These are phyloP conservation scores for Erebia epiphron DNA, from an alignment of 2,888 invertebrate species.

Conservation along the genomic window DNA sequence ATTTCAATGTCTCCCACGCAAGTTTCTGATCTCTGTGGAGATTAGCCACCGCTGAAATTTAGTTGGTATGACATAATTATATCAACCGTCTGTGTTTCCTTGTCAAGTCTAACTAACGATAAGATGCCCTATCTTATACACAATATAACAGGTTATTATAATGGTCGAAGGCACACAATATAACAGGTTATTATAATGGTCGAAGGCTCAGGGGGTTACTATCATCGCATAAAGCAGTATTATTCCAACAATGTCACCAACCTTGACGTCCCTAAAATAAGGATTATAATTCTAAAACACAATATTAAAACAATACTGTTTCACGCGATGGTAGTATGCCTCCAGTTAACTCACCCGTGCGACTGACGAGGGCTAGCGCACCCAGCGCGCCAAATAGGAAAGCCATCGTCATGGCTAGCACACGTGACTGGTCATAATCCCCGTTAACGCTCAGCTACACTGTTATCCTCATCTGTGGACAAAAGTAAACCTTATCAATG, in stretches of 20 bases:
- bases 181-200: neutral
- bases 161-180: neutral
- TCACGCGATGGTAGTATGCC: no score
- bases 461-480: slow-evolving; percentile 46
- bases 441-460: slow-evolving; percentile 58
- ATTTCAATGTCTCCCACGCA: no score
- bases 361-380: slow-evolving; percentile 66
- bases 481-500: slow-evolving; percentile 37
- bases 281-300: no score
- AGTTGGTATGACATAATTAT: no score
- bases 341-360: slow-evolving; percentile 60
- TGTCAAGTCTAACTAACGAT: no score
- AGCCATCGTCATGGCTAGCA: slow-evolving; percentile 67
- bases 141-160: neutral
- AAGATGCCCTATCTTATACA: neutral
- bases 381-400: slow-evolving; percentile 67
- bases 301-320: no score
- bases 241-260: no score
- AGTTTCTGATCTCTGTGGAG: no score
- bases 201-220: neutral
- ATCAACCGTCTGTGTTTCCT: no score
- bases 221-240: no score
- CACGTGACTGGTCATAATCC: slow-evolving; percentile 66
- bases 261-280: no score
- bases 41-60: no score